Evolutionary conservation across 2,888 invertebrate species (phyloP).

Genomic region (Busseola fusca): DNA sequence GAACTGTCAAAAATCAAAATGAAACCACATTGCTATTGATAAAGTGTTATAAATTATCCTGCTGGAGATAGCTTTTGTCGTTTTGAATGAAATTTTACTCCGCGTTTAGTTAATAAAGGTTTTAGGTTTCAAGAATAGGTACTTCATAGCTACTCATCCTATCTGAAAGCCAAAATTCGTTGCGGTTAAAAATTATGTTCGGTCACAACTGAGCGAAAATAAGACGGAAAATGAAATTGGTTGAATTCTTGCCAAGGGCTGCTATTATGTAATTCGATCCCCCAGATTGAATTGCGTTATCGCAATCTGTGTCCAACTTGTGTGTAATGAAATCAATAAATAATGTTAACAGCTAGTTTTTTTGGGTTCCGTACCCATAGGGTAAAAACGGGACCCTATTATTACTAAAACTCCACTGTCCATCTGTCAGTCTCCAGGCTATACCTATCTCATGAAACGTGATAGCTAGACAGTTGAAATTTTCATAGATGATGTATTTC

Average conservation of each 20-base stretch:
- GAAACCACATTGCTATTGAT: no score
- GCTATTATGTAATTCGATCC: background rate
- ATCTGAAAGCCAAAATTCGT: background rate
- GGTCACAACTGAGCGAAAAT: background rate
- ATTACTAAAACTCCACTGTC: no score
- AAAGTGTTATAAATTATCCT: no score
- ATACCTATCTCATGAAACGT: no score
- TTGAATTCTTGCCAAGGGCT: background rate
- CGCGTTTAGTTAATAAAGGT: background rate
- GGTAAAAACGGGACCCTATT: no score
- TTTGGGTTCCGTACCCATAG: no score
- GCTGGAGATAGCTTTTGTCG: no score
- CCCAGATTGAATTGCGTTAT: background rate
- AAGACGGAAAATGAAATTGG: background rate
- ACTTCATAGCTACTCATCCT: no score
- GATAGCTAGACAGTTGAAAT: no score
- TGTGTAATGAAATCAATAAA: background rate
- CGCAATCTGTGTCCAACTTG: background rate
- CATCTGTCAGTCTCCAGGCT: no score
- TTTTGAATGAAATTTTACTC: background rate
- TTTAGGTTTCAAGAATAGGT: background rate
- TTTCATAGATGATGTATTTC: no score
- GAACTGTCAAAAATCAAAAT: no score
- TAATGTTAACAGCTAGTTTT: background rate
- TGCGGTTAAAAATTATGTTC: background rate